These are phyloP conservation scores for Vannuccia rotundouncinata DNA, from an alignment of 2,888 invertebrate genomes.

Conservation along the genomic window DNA sequence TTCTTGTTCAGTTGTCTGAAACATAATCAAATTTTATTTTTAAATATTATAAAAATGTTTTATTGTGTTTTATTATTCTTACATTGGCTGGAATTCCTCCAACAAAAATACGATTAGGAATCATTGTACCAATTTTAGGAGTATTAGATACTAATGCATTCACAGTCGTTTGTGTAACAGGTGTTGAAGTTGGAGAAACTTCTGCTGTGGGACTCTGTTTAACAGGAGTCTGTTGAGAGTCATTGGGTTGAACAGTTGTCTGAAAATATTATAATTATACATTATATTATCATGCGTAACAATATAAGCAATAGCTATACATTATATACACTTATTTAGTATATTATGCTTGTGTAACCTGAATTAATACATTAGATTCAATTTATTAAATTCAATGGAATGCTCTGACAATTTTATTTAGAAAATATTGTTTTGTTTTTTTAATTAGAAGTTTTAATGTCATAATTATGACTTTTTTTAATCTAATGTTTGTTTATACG, in stretches of 20 bases:
- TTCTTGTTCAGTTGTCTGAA: constrained; percentile 77
- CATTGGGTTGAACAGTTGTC: neutral
- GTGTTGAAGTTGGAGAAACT: constrained; percentile 17
- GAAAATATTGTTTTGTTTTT: too few relatives aligned
- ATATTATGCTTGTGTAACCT: too few relatives aligned
- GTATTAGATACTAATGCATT: constrained; percentile 1
- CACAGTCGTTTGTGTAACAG: neutral
- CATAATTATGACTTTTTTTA: too few relatives aligned
- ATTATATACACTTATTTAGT: too few relatives aligned
- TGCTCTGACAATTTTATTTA: too few relatives aligned
- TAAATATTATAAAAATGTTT: constrained; percentile 27
- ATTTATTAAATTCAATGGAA: too few relatives aligned
- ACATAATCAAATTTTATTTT: constrained; percentile 37
- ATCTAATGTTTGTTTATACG: too few relatives aligned
- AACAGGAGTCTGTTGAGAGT: constrained; percentile 1
- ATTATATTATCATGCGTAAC: neutral
- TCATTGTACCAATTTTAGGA: constrained; percentile 66
- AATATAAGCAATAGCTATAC: neutral
- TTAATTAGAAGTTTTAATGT: too few relatives aligned
- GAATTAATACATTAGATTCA: too few relatives aligned
- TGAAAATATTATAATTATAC: neutral
- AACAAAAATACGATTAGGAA: constrained; percentile 88
- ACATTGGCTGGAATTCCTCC: constrained; percentile 82
- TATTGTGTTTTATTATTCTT: constrained; percentile 39
- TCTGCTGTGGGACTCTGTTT: constrained; percentile 2